Evolutionary conservation across 2,113 vertebrate genomes (phyloP), one percentile per base, ranked within the genome.

Genomic region (Alethe castanea): DNA sequence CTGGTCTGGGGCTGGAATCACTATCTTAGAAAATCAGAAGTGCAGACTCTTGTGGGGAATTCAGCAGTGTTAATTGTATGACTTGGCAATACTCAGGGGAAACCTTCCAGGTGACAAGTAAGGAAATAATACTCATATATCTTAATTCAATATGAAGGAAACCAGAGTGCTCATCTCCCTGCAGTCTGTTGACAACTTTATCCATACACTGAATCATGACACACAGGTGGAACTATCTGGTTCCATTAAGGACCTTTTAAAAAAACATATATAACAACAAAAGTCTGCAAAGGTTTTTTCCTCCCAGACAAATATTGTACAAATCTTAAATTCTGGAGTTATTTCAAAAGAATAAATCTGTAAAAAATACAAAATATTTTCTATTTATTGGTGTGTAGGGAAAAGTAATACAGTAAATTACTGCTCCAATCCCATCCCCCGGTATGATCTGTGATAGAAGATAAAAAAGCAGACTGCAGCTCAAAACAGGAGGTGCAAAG

Each of bases 61-160:
- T 73, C 79, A 88, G 79, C 54, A 83, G 52, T 66, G 82, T 83
- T 94, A 92, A 90, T 78, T 95, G 85, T 67, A 81, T 93, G 90
- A 74, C 76, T 92, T 90, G 87, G 74, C 15, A 93, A 94, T 56
- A 38, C 84, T 33, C 81, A 74, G 64, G 92, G 94, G 90, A 86
- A 88, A 67, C 57, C 72, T 90, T 96, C 60, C 79, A 96, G 90
- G 93, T 90, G 92, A 90, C 90, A 94, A 33, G 44, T 52, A 74
- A 88, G 88, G 88, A 92, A 97, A 90, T 86, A 88, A 92, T 47
- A 78, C 79, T 80, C 79, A 93, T 91, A 66, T 38, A 92, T 96
- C 90, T 96, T 93, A 89, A 79, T 94, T 92, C 67, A 92, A 67
- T 64, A 90, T 28, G 90, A 93, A 86, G 65, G 10, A 22, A 94